These are phyloP conservation scores for Drosophila colorata DNA, from an alignment of 2,888 invertebrate species.

Conservation along the genomic window DNA sequence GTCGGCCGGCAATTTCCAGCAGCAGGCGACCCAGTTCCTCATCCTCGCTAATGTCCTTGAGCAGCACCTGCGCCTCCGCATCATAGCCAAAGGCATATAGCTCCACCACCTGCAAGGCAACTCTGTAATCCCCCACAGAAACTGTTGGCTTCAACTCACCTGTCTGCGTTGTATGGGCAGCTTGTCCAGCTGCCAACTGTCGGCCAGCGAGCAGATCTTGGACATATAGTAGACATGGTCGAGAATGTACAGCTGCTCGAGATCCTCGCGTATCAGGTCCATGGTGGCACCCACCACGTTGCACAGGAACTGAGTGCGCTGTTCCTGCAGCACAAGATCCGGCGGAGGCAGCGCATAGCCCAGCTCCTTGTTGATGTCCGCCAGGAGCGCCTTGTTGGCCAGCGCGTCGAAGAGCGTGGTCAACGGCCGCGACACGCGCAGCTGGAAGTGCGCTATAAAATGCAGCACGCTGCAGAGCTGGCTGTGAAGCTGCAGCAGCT, in stretches of 20 bases:
- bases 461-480: constrained; percentile 92
- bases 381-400: constrained; percentile 86
- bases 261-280: constrained; percentile 89
- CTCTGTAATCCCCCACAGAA: not conserved
- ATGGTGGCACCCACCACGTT: constrained; percentile 91
- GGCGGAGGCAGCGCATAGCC: constrained; percentile 88
- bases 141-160: constrained; percentile 86
- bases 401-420: constrained; percentile 92
- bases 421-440: constrained; percentile 90
- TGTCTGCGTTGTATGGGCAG: constrained; percentile 92
- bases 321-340: constrained; percentile 89
- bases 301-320: constrained; percentile 90
- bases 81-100: constrained; percentile 89
- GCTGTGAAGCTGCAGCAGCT: constrained; percentile 92
- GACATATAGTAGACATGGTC: constrained; percentile 90
- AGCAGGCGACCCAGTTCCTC: constrained; percentile 90
- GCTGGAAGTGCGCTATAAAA: constrained; percentile 91
- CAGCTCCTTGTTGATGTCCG: constrained; percentile 85
- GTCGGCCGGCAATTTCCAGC: constrained; percentile 92
- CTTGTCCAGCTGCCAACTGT: constrained; percentile 91
- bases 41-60: constrained; percentile 89
- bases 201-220: constrained; percentile 89
- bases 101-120: constrained; percentile 86
- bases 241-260: constrained; percentile 86
- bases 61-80: constrained; percentile 87